These are phyloP conservation scores for Huso huso DNA, from an alignment of 2,797 vertebrate species.

Conservation along the genomic window DNA sequence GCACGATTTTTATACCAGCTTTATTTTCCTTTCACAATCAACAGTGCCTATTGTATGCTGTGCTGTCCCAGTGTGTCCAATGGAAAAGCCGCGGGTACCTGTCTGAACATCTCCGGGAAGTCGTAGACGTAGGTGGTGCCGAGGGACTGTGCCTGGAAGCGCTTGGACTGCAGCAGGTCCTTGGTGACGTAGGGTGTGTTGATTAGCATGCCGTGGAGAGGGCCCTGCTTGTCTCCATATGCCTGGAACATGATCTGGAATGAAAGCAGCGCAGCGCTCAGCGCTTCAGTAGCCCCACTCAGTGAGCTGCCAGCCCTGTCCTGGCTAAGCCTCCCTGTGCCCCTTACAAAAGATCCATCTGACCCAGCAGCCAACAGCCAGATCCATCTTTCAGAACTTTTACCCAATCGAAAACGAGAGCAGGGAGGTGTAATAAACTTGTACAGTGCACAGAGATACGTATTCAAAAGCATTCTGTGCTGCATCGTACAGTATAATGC, in stretches of 20 bases:
- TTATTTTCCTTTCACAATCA: too few species aligned
- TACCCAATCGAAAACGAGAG: too few species aligned
- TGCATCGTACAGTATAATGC: too few species aligned
- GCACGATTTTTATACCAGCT: too few species aligned
- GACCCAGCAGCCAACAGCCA: too few species aligned
- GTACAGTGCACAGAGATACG: too few species aligned
- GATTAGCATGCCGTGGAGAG: conserved; percentile 68
- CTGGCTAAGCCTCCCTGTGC: conserved; percentile 27
- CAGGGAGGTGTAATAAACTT: too few species aligned
- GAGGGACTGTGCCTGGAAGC: conserved; percentile 88
- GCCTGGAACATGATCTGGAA: conserved; percentile 71
- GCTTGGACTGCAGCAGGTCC: conserved; percentile 89
- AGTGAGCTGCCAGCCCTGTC: conserved; percentile 29
- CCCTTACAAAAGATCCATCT: conserved; percentile 15
- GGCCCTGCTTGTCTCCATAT: conserved; percentile 69
- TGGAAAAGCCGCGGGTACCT: conserved; percentile 61
- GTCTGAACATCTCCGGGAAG: conserved; percentile 91
- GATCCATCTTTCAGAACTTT: too few species aligned
- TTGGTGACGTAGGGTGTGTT: conserved; percentile 83
- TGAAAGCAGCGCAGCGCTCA: conserved; percentile 18
- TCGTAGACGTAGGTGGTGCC: conserved; percentile 93
- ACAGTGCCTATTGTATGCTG: too few species aligned
- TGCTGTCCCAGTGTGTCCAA: too few species aligned
- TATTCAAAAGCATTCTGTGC: too few species aligned
- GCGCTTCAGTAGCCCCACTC: neutral